These are phyloP conservation scores for Hirtodrosophila histrioides DNA, from an alignment of 2,888 invertebrate genomes.

Conservation along the genomic window DNA sequence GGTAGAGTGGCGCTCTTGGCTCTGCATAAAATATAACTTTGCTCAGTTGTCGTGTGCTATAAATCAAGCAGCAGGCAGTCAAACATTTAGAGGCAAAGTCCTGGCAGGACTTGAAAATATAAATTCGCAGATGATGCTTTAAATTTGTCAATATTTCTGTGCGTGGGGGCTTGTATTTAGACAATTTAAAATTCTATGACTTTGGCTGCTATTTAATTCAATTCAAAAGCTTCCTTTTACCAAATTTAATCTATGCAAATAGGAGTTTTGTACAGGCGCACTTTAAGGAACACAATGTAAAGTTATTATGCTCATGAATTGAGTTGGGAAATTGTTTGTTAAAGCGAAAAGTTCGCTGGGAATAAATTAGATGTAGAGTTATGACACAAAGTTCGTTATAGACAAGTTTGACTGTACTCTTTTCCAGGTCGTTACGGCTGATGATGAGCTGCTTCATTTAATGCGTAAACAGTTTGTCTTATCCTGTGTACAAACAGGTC, in stretches of 20 bases:
- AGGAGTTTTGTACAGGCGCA: not conserved
- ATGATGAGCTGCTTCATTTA: conserved; percentile 12
- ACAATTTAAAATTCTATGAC: conserved; percentile 38
- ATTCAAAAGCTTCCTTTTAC: conserved; percentile 4
- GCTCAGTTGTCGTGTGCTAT: conserved; percentile 57
- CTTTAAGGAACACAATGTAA: no score
- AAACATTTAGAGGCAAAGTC: conserved; percentile 2
- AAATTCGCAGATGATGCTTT: conserved; percentile 9
- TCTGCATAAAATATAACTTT: conserved; percentile 36
- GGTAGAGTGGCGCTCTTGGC: conserved; percentile 6
- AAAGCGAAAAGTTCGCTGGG: no score
- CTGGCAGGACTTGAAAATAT: conserved; percentile 1
- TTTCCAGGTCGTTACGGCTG: conserved; percentile 5
- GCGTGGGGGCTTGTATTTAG: not conserved
- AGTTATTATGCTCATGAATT: no score
- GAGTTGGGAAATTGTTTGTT: no score
- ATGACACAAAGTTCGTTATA: no score
- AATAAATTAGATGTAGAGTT: no score
- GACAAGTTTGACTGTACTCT: conserved; percentile 3
- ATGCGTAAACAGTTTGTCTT: conserved; percentile 14
- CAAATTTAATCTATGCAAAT: conserved; percentile 21
- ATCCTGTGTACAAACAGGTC: conserved; percentile 11
- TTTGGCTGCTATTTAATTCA: conserved; percentile 22
- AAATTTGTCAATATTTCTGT: conserved; percentile 55
- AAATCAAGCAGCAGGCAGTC: conserved; percentile 51